Conservation (phyloP, 2,113 vertebrate species). For the Malurus melanocephalus region DNA sequence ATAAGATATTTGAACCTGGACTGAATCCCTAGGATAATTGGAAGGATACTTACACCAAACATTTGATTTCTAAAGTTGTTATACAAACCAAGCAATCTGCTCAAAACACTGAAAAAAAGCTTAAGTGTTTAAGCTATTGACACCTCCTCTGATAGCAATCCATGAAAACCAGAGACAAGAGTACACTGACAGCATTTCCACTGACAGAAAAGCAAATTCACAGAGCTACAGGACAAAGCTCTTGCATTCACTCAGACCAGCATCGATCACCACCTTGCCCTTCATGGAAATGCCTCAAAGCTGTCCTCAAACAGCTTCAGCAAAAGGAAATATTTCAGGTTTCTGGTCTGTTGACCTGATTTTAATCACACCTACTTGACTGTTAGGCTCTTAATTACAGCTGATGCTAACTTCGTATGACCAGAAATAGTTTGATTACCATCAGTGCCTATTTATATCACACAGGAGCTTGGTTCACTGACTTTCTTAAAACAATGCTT, state of each 20-base stretch:
- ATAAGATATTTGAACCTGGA: not conserved
- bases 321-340: not conserved
- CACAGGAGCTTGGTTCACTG: not conserved
- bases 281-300: not conserved
- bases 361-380: not conserved
- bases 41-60: not conserved
- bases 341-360: not conserved
- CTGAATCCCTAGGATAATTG: slow-evolving; percentile 20
- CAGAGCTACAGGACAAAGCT: not conserved
- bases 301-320: not conserved
- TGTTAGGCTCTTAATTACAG: not conserved
- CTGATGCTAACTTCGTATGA: not conserved
- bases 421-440: not conserved
- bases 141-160: slow-evolving; percentile 13
- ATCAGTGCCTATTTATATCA: not conserved
- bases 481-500: not conserved
- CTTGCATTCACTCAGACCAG: not conserved
- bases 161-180: slow-evolving; percentile 11
- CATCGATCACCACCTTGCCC: not conserved
- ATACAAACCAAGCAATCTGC: slow-evolving; percentile 11
- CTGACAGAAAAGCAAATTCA: not conserved
- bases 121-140: slow-evolving; percentile 7
- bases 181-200: slow-evolving; percentile 1
- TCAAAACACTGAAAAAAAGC: slow-evolving; percentile 30
- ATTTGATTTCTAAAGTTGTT: not conserved